Evolutionary conservation across 2,888 invertebrate species (phyloP).

Genomic region (Thymelicus sylvestris): DNA sequence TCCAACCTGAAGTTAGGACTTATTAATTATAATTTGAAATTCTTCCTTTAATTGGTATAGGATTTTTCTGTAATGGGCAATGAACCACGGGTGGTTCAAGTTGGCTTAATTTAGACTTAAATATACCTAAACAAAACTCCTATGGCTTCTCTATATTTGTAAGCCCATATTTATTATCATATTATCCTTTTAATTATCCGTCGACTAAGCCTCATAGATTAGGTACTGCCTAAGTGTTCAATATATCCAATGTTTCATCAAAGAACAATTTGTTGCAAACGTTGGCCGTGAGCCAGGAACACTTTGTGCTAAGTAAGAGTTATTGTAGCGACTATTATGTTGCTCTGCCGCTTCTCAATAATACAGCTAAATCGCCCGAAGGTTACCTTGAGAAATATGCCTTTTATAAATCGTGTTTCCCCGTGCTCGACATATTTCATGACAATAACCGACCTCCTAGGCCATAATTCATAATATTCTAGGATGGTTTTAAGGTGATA

Average conservation of each 20-base stretch:
- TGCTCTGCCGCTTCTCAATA: slow-evolving; percentile 38
- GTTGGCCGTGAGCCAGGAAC: slow-evolving; percentile 34
- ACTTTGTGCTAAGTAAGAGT: slow-evolving; percentile 37
- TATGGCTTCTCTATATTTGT: neutral
- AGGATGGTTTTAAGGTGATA: slow-evolving; percentile 2
- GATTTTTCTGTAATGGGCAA: no score
- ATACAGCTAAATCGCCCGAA: slow-evolving; percentile 35
- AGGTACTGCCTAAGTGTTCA: slow-evolving; percentile 19
- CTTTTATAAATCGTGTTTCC: slow-evolving; percentile 30
- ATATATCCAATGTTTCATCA: slow-evolving; percentile 35
- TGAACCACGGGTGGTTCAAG: no score
- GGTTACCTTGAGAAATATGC: slow-evolving; percentile 36
- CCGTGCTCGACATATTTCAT: slow-evolving; percentile 26
- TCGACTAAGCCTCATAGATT: slow-evolving; percentile 18
- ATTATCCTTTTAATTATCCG: slow-evolving; percentile 5
- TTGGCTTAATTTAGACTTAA: no score
- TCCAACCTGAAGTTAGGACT: no score
- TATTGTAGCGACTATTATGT: slow-evolving; percentile 37
- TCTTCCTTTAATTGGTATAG: no score
- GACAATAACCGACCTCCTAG: slow-evolving; percentile 8
- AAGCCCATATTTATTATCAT: neutral
- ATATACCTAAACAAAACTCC: neutral
- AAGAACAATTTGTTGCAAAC: slow-evolving; percentile 37
- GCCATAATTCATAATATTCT: slow-evolving; percentile 22
- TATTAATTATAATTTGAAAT: no score